These are phyloP conservation scores for Linurgus olivaceus DNA, from an alignment of 2,797 vertebrate genomes.

Conservation along the genomic window DNA sequence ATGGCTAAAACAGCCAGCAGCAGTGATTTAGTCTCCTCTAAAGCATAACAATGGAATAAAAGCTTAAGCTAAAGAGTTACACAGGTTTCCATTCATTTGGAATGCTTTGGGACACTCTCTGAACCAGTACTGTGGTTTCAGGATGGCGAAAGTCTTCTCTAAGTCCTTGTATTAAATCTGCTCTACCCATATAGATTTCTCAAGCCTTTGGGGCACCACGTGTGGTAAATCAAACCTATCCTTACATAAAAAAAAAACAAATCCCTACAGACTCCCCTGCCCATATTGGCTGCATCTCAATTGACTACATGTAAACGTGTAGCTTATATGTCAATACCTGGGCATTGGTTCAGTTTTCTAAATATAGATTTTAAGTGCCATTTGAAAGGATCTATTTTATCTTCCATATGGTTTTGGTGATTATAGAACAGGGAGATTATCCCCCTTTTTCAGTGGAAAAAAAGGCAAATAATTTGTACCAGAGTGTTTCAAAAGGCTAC, in stretches of 20 bases:
- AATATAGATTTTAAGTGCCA: neutral
- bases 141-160: neutral
- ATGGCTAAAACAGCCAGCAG: neutral
- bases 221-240: neutral
- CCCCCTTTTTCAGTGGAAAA: neutral
- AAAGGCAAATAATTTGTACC: neutral
- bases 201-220: neutral
- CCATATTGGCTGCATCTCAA: neutral
- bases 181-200: neutral
- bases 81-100: neutral
- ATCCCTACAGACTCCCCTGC: neutral
- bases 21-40: neutral
- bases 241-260: neutral
- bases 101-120: neutral
- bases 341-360: neutral
- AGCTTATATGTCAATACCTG: neutral
- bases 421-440: no score
- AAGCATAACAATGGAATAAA: neutral
- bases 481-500: neutral
- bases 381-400: neutral
- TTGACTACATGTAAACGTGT: neutral
- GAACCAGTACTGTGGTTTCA: neutral
- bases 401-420: neutral
- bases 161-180: neutral
- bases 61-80: neutral